phyloP scores from a whole-genome alignment of 1,140 invertebrate genomes.

The Drosophila melanogaster region DNA sequence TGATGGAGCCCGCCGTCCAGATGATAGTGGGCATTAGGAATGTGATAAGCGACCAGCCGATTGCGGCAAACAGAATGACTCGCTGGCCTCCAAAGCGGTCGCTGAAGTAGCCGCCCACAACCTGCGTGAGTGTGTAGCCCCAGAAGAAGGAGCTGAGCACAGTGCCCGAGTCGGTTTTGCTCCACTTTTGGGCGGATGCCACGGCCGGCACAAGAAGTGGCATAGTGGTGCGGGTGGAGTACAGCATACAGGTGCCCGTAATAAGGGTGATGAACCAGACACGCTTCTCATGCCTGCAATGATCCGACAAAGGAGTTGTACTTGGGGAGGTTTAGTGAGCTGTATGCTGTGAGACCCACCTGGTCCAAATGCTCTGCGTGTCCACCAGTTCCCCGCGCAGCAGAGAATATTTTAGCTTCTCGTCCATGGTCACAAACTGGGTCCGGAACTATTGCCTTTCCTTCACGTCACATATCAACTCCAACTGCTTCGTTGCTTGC shows the following conservation, averaged over 20 bases:
- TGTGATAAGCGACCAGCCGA: constrained; percentile 89
- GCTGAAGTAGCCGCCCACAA: constrained; percentile 89
- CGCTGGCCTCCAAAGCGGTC: constrained; percentile 89
- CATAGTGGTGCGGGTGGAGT: constrained; percentile 89
- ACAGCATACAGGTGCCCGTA: constrained; percentile 88
- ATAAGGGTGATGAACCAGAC: constrained; percentile 88
- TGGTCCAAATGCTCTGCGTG: constrained; percentile 80
- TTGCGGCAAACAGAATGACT: constrained; percentile 87
- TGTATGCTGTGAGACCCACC: constrained; percentile 33
- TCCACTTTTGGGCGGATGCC: constrained; percentile 89
- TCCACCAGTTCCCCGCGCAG: constrained; percentile 79
- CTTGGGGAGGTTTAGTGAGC: background rate
- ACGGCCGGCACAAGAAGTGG: constrained; percentile 88
- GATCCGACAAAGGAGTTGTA: background rate
- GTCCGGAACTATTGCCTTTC: constrained; percentile 13
- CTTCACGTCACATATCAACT: constrained; percentile 39
- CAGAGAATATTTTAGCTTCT: constrained; percentile 83
- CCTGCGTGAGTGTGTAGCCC: constrained; percentile 91
- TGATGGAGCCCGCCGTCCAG: constrained; percentile 86
- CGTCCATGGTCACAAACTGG: constrained; percentile 66
- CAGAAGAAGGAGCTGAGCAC: constrained; percentile 91
- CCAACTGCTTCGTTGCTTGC: constrained; percentile 32
- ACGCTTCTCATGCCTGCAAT: constrained; percentile 85
- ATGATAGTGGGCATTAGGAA: constrained; percentile 89
- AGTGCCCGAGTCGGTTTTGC: constrained; percentile 89